Evolutionary conservation across 2,888 invertebrate species (phyloP), one percentile per base, ranked within the genome.

Genomic region (Lithodes maja): DNA sequence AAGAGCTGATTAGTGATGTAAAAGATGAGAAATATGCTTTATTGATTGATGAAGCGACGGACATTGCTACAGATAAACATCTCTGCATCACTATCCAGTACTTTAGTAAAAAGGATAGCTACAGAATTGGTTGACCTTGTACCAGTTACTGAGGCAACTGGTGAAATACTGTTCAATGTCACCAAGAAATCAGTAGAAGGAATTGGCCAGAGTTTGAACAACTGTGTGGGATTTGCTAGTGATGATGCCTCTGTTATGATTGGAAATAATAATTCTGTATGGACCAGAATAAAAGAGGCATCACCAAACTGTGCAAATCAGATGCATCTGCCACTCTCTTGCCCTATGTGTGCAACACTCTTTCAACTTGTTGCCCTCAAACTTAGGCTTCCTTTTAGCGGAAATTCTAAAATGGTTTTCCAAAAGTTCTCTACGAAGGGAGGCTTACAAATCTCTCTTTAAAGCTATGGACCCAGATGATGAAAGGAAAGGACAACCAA

Each of bases 291-390:
- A 12, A 9, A 81, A 55, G 50, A 79, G 61, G 74, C 49, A 68
- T 74, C 79, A 1, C 86, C 80, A 49, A 80, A 53, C 69, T 69
- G 79, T 71, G 52, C 81, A 80, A 53, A 80, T 86, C 12, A 86
- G 55, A 81, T 86, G 86, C 17, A 86, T 81, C 71, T 86, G 86
- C 54, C 86, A 81, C 52, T 86, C 86, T n/a, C 52, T 81, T 15
- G 86, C 79, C 69, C 54, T 86, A 3, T 68, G 81, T 81, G 81
- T 86, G 5, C 53, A 79, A 52, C n/a, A 49, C n/a, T 68, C 86
- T 15, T 86, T 81, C 54, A 55, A 81, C 17, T 71, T 55, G 1
- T 17, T 86, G n/a, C 71, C 81, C 3, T 81, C 86, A 49, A 80
- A 52, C 71, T 74, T 86, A 33, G 86, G 81, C 7, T 86, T 78